Evolutionary conservation across 2,113 vertebrate genomes (phyloP).

Genomic region (Phoenicopterus ruber): DNA sequence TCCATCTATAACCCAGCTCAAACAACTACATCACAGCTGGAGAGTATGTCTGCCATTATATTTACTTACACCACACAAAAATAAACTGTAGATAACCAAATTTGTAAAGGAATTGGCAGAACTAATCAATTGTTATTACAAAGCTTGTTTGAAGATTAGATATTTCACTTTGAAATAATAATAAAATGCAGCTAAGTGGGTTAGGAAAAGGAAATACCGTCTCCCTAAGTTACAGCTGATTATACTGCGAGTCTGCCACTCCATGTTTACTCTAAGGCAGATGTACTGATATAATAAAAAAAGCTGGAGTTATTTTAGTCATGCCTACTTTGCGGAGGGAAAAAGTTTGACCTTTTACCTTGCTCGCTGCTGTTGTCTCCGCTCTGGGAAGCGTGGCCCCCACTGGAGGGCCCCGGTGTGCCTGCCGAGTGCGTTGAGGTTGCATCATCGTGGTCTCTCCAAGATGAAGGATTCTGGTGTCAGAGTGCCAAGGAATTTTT

Average conservation of each 20-base stretch:
- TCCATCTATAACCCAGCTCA: not conserved
- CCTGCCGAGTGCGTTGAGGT: conserved; percentile 98
- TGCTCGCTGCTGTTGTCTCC: conserved; percentile 99
- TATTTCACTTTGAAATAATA: conserved; percentile 64
- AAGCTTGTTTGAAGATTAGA: conserved; percentile 73
- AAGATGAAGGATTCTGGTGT: conserved; percentile 97
- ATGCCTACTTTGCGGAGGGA: conserved; percentile 69
- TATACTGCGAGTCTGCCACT: conserved; percentile 53
- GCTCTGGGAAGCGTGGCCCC: conserved; percentile 97
- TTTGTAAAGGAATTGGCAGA: conserved; percentile 79
- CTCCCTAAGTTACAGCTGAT: conserved; percentile 64
- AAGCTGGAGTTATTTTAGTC: conserved; percentile 70
- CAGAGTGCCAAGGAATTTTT: conserved; percentile 78
- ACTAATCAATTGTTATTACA: conserved; percentile 77
- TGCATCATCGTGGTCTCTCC: conserved; percentile 99
- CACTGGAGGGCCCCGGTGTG: conserved; percentile 98
- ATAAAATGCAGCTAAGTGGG: conserved; percentile 66
- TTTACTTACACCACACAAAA: conserved; percentile 64
- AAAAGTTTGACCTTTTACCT: conserved; percentile 86
- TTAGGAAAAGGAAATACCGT: conserved; percentile 66
- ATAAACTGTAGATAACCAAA: conserved; percentile 77
- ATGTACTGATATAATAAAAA: conserved; percentile 68
- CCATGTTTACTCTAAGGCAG: conserved; percentile 69
- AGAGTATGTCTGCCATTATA: conserved; percentile 39
- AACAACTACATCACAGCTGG: conserved; percentile 38